Base-by-base conservation (phyloP, 2,888 invertebrate species). In the Hypselothyrea guttata region DNA sequence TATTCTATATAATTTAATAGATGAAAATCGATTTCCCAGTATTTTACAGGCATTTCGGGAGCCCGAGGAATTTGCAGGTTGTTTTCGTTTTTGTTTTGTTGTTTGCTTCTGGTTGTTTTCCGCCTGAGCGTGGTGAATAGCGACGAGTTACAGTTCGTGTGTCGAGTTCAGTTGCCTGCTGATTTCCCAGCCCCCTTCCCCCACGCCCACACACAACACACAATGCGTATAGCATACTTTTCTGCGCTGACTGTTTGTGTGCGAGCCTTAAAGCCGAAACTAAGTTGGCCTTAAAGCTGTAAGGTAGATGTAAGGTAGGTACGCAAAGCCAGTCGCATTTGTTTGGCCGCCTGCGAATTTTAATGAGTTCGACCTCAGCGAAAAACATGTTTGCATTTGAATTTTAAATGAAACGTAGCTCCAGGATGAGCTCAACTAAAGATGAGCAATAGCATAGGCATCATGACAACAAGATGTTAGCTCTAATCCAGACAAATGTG, bases 341-440 rank as follows among this genome's bases (percentile, higher is more conserved):
- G 71, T 68, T 71, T 56, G 64, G 71, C 56, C 77, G 65, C 72
- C 70, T 75, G 64, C 72, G 70, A 82, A 77, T 73, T 75, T 78
- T 70, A 72, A 82, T 82, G 82, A 81, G 65, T 74, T 71, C 33
- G 57, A 37, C 40, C 48, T 51, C 45, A 42, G 52, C 63, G 53
- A 53, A 56, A n/a, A 67, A 67, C 63, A 62, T 69, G 76, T 77
- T 82, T 70, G 68, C 63, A 75, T 83, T 83, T 84, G 68, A 84
- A 79, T 84, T 84, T 83, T 71, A 77, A 78, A 83, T 83, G 75
- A 72, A 78, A 83, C 75, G 66, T 57, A 31, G 51, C 31, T 59
- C 27, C 27, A 38, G 12, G 34, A 28, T 27, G 46, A 18, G 28
- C n/a, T n/a, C n/a, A n/a, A n/a, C 41, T 16, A 16, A n/a, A 9